Evolutionary conservation across 1,140 invertebrate genomes (phyloP).

Genomic region (Pogonus chalceus): DNA sequence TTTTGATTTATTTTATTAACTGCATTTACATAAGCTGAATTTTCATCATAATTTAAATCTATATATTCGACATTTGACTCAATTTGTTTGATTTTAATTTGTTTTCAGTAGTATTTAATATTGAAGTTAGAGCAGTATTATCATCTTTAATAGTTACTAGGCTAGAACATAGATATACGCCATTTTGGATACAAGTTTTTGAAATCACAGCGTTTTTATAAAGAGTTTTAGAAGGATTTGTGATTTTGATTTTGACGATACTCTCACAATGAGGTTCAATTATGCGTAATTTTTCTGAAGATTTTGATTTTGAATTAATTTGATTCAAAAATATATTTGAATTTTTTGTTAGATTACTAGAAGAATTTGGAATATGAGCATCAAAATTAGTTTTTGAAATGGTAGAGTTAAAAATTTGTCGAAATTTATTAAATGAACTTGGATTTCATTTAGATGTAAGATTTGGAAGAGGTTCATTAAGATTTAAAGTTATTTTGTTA

Average conservation of each 20-base stretch:
- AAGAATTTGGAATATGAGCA: too few species aligned
- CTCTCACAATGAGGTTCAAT: not conserved
- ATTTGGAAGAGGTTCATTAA: too few species aligned
- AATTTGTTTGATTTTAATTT: not conserved
- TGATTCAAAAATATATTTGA: too few species aligned
- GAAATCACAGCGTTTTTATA: not conserved
- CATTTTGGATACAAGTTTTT: not conserved
- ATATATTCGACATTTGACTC: not conserved
- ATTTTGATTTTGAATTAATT: too few species aligned
- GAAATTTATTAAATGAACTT: too few species aligned
- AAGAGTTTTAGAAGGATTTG: not conserved
- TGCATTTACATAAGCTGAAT: not conserved
- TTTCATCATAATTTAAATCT: not conserved
- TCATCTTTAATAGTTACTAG: not conserved
- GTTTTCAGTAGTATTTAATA: not conserved
- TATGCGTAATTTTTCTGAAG: too few species aligned
- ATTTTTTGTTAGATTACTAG: too few species aligned
- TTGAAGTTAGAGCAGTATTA: not conserved
- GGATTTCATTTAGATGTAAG: too few species aligned
- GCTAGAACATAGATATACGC: not conserved
- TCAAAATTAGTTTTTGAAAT: too few species aligned
- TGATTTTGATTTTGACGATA: not conserved
- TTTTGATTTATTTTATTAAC: not conserved
- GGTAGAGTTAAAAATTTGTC: too few species aligned
- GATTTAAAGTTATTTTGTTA: too few species aligned